Conservation (phyloP, 2,797 vertebrate species). For the Novumbra hubbsi region DNA sequence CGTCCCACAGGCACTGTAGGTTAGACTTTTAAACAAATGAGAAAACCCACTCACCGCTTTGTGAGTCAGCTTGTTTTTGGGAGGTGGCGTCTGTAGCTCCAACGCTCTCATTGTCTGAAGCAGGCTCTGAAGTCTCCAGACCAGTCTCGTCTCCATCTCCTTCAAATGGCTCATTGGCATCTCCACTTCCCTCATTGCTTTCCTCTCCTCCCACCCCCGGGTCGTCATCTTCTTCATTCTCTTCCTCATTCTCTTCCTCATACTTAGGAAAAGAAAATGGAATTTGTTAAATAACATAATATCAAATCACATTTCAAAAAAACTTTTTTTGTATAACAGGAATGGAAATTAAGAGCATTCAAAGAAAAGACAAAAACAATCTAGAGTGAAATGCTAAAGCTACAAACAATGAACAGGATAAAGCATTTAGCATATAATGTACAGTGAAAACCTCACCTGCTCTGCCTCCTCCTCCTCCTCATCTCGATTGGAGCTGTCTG, state of each 20-base stretch:
- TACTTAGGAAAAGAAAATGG: conserved; percentile 55
- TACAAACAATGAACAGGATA: not conserved
- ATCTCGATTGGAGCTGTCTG: conserved; percentile 88
- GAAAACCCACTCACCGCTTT: conserved; percentile 71
- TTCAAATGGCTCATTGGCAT: conserved; percentile 80
- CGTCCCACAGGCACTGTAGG: too few species aligned
- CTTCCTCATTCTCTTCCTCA: conserved; percentile 71
- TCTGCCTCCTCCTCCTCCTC: conserved; percentile 69
- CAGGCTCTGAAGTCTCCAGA: conserved; percentile 77
- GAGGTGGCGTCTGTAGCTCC: conserved; percentile 76
- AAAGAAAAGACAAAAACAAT: not conserved
- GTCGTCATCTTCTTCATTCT: conserved; percentile 85
- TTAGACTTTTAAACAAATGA: too few species aligned
- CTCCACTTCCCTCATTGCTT: conserved; percentile 84
- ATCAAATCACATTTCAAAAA: not conserved
- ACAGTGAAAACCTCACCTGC: conserved; percentile 51
- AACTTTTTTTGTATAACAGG: not conserved
- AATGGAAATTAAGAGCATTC: not conserved
- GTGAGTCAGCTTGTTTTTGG: conserved; percentile 82
- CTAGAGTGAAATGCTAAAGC: not conserved
- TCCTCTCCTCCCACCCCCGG: conserved; percentile 83
- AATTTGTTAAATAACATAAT: not conserved
- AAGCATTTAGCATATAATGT: not conserved
- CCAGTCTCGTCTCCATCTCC: conserved; percentile 75
- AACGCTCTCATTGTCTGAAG: conserved; percentile 79